Percentiles rank a stretch among this genome's conserved stretches.
Conservation (phyloP, 2,888 invertebrate species). For the Trichacis sp. region DNA sequence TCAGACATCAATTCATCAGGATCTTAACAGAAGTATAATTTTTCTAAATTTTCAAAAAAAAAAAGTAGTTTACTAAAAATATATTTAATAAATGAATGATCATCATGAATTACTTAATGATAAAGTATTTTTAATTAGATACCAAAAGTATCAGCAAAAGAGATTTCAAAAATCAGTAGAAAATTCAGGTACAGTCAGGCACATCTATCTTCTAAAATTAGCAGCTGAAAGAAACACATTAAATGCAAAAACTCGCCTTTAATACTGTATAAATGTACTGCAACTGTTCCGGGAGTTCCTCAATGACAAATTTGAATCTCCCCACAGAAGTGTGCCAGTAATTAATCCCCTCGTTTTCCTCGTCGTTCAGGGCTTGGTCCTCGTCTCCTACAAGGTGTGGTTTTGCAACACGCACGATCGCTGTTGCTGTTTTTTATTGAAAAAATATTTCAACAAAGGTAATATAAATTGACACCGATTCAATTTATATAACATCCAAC, state of each 20-base stretch:
- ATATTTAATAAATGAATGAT: no score
- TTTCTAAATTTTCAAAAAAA: no score
- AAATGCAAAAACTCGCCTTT: conserved; percentile 72
- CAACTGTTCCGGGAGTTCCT: conserved; percentile 90
- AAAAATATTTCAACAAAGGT: conserved; percentile 29
- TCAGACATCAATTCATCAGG: no score
- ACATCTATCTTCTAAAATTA: no score
- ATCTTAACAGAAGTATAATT: no score
- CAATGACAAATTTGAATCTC: conserved; percentile 90
- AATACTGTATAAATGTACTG: conserved; percentile 93
- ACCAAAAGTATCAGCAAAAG: no score
- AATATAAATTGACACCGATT: conserved; percentile 15
- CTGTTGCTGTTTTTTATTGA: conserved; percentile 71
- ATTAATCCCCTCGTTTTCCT: conserved; percentile 82
- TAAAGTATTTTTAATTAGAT: no score
- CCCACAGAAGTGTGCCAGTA: conserved; percentile 96
- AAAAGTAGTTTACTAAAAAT: no score
- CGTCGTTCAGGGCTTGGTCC: conserved; percentile 78
- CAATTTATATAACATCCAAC: conserved; percentile 4
- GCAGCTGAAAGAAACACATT: no score
- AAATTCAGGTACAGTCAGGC: no score
- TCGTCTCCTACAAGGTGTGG: conserved; percentile 82
- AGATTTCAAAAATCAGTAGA: no score
- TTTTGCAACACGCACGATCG: conserved; percentile 80
- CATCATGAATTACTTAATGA: no score